A percentile compares a stretch with the other conserved stretches of the same genome.
These are phyloP conservation scores for Psittacula echo DNA, from an alignment of 2,797 vertebrate genomes.

Conservation along the genomic window DNA sequence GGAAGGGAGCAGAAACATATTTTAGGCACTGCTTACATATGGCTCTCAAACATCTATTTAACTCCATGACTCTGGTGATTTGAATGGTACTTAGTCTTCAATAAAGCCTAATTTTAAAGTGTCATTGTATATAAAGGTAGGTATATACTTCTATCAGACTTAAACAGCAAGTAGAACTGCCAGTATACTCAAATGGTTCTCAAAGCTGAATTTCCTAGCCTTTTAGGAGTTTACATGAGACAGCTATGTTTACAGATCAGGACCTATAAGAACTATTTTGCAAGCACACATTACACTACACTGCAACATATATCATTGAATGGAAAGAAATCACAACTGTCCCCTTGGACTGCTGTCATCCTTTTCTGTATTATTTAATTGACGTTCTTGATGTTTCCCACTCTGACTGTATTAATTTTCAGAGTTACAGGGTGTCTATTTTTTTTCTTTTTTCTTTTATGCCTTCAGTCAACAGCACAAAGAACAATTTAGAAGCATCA, in stretches of 20 bases:
- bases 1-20: fast-evolving
- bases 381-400: not conserved
- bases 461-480: not conserved
- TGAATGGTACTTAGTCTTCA: not conserved
- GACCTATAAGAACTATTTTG: not conserved
- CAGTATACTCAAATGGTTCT: not conserved
- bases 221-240: not conserved
- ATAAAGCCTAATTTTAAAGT: not conserved
- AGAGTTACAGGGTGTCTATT: not conserved
- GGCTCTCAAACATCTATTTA: not conserved
- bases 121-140: not conserved
- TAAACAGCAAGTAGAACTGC: not conserved
- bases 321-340: not conserved
- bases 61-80: not conserved
- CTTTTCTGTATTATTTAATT: not conserved
- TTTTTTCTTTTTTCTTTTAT: not conserved
- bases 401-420: not conserved
- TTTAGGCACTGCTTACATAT: not conserved
- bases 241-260: not conserved
- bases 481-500: constrained; percentile 9
- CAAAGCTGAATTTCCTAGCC: not conserved
- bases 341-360: not conserved
- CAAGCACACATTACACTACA: not conserved
- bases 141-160: not conserved
- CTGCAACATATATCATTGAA: not conserved